A percentile compares a stretch with the other conserved stretches of the same genome.
Evolutionary conservation across 2,797 vertebrate species (phyloP).

Genomic region (Xenopus petersii): DNA sequence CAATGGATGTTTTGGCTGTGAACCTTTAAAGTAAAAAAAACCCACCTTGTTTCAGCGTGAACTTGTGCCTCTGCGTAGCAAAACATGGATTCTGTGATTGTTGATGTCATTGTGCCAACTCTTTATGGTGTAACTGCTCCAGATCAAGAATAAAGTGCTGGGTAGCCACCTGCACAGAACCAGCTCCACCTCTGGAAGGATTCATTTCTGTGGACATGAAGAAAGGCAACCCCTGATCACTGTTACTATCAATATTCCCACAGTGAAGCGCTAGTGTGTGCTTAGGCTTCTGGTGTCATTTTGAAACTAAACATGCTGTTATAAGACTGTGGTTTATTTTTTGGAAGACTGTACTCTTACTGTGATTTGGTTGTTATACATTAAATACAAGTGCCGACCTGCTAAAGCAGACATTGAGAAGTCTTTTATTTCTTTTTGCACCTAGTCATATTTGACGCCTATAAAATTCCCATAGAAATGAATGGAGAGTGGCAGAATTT

Average conservation of each 20-base stretch:
- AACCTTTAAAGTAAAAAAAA: constrained; percentile 15
- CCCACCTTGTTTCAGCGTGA: constrained; percentile 27
- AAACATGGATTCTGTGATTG: constrained; percentile 12
- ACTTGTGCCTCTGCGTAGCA: constrained; percentile 20
- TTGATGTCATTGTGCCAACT: constrained; percentile 1
- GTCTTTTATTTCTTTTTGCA: neutral
- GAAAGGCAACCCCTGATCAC: neutral
- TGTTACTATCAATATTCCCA: neutral
- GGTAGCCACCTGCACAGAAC: neutral
- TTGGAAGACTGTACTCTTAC: constrained; percentile 29
- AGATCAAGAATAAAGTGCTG: neutral
- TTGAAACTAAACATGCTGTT: constrained; percentile 33
- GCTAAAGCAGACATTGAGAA: neutral
- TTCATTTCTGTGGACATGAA: neutral
- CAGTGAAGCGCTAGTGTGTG: constrained; percentile 36
- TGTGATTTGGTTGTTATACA: constrained; percentile 34
- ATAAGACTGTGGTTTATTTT: constrained; percentile 23
- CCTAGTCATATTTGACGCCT: no score
- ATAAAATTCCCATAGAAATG: no score
- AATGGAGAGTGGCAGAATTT: no score
- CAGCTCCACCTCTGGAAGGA: neutral
- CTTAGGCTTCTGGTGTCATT: constrained; percentile 42
- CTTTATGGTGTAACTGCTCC: constrained; percentile 10
- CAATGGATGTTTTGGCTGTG: constrained; percentile 28
- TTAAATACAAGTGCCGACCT: constrained; percentile 31